Conservation (phyloP, 2,113 vertebrate genomes). For the Pavo muticus region DNA sequence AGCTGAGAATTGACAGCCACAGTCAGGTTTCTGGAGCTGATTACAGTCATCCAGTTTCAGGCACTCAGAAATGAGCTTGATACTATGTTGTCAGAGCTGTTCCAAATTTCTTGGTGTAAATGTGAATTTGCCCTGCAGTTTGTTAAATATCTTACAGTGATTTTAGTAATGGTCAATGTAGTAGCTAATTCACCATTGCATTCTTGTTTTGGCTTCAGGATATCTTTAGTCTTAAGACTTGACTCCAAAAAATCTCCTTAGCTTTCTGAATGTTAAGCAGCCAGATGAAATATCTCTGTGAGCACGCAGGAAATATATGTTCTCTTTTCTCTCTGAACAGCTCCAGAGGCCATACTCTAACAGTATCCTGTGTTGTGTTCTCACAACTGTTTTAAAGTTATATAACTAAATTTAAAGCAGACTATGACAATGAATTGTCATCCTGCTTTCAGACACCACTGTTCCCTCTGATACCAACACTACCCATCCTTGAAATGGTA, state of each 20-base stretch:
- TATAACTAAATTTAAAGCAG: background rate
- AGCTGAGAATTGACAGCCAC: background rate
- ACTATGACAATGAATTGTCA: background rate
- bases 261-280: conserved; percentile 13
- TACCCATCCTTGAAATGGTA: background rate
- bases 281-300: background rate
- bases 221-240: conserved; percentile 2
- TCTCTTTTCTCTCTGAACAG: background rate
- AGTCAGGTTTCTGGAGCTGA: conserved; percentile 4
- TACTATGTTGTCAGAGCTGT: background rate
- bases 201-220: conserved; percentile 41
- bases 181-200: conserved; percentile 49
- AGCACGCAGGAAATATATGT: background rate
- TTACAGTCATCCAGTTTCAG: background rate
- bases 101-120: conserved; percentile 1
- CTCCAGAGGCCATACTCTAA: background rate
- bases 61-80: background rate
- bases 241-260: background rate
- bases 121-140: conserved; percentile 37
- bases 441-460: background rate
- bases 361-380: background rate
- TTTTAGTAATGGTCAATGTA: conserved; percentile 64
- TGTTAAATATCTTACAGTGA: conserved; percentile 13
- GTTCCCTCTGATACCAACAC: background rate
- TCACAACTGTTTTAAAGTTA: background rate